Conservation (phyloP, 92 coral and sea anemone species). For the Actinernus sp. region DNA sequence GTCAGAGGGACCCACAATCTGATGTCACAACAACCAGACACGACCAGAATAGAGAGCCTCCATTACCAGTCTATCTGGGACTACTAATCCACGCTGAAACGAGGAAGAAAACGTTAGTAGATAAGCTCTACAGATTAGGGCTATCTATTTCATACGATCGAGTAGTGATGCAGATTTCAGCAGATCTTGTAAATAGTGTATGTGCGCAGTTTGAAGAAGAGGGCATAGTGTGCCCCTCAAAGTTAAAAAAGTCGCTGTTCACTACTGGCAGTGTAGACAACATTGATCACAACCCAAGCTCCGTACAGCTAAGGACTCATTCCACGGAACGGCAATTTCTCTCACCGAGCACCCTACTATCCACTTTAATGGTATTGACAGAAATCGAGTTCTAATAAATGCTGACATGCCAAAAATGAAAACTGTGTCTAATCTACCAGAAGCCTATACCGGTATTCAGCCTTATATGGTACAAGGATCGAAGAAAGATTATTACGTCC, state of each 20-base stretch:
- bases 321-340: constrained; percentile 51
- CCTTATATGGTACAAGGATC: too few relatives aligned
- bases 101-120: constrained; percentile 44
- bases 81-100: constrained; percentile 61
- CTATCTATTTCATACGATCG: constrained; percentile 61
- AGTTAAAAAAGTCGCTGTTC: constrained; percentile 45
- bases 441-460: too few relatives aligned
- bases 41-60: constrained; percentile 35
- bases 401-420: constrained; percentile 30
- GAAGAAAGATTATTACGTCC: constrained; percentile 19
- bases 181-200: constrained; percentile 30
- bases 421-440: constrained; percentile 46
- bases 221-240: constrained; percentile 64
- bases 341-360: constrained; percentile 30
- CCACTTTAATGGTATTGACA: constrained; percentile 26
- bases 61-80: constrained; percentile 42
- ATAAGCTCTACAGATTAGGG: constrained; percentile 48
- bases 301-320: constrained; percentile 50
- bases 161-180: constrained; percentile 43
- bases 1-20: constrained; percentile 16
- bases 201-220: constrained; percentile 55
- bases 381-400: constrained; percentile 38
- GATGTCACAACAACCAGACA: constrained; percentile 21
- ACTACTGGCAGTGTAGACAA: constrained; percentile 66
- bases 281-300: constrained; percentile 62